Evolutionary conservation across 2,113 vertebrate genomes (phyloP).

Genomic region (Cephalophus harveyi): DNA sequence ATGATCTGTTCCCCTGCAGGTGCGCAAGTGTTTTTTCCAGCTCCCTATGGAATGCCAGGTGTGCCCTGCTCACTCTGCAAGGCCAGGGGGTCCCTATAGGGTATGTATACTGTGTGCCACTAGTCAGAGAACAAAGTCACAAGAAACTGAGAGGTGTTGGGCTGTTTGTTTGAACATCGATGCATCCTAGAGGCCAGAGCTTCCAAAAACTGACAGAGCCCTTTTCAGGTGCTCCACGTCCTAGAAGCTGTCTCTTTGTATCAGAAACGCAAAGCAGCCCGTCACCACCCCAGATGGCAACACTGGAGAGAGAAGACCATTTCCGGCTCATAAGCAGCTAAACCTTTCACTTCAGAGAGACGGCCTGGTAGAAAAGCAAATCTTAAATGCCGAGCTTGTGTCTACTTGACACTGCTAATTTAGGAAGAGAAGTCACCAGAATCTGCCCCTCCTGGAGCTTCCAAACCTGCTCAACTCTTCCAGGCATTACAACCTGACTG

Average conservation of each 20-base stretch:
- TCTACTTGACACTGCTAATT: background rate
- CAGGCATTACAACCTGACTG: background rate
- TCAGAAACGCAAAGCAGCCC: background rate
- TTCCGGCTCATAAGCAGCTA: background rate
- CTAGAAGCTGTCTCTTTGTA: background rate
- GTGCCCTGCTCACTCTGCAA: background rate
- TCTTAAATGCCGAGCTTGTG: background rate
- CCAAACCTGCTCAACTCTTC: background rate
- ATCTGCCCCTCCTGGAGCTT: background rate
- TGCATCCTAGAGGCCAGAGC: background rate
- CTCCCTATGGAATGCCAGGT: background rate
- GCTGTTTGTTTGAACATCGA: background rate
- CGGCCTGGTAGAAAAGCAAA: background rate
- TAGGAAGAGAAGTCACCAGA: background rate
- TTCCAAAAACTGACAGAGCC: background rate
- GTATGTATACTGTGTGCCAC: background rate
- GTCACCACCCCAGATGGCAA: background rate
- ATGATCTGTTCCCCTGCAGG: background rate
- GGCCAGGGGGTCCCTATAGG: background rate
- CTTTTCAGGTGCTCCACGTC: background rate
- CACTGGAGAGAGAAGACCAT: background rate
- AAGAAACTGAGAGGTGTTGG: background rate
- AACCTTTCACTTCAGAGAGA: background rate
- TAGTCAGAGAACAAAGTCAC: background rate
- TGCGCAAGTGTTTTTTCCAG: background rate